A percentile compares a stretch with the other conserved stretches of the same genome.
Conservation (phyloP, 2,888 invertebrate species). For the Scaeva pyrastri region DNA sequence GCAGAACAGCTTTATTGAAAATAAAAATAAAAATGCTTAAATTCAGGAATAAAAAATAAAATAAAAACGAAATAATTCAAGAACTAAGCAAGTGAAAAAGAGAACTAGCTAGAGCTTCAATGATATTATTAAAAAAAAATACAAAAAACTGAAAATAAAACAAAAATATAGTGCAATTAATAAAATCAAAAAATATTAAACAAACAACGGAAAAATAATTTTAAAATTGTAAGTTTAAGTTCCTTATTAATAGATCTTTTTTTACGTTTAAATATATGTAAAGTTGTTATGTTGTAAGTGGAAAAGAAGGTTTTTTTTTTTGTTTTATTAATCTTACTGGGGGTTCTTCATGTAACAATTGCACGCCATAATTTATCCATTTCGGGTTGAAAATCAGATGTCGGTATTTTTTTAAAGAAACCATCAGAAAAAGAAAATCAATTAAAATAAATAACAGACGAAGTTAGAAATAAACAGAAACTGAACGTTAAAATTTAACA, state of each 20-base stretch:
- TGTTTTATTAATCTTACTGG: too few relatives aligned
- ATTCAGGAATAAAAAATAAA: background rate
- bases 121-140: conserved; percentile 43
- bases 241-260: conserved; percentile 17
- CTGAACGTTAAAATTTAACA: too few relatives aligned
- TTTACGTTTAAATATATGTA: conserved; percentile 17
- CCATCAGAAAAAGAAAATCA: too few relatives aligned
- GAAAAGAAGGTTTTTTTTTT: background rate
- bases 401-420: too few relatives aligned
- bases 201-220: conserved; percentile 27
- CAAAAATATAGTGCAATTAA: conserved; percentile 68
- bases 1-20: conserved; percentile 10
- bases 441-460: too few relatives aligned
- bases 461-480: too few relatives aligned
- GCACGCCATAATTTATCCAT: too few relatives aligned
- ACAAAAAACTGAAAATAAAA: conserved; percentile 25
- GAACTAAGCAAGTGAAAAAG: conserved; percentile 34
- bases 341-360: too few relatives aligned
- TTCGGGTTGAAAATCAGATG: too few relatives aligned
- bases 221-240: background rate
- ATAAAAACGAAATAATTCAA: conserved; percentile 18
- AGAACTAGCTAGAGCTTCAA: conserved; percentile 60
- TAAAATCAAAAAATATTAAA: conserved; percentile 13
- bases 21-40: conserved; percentile 15
- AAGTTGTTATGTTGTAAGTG: conserved; percentile 1